These are phyloP conservation scores for Malaclemys terrapin DNA, from an alignment of 2,113 vertebrate genomes.

Conservation along the genomic window DNA sequence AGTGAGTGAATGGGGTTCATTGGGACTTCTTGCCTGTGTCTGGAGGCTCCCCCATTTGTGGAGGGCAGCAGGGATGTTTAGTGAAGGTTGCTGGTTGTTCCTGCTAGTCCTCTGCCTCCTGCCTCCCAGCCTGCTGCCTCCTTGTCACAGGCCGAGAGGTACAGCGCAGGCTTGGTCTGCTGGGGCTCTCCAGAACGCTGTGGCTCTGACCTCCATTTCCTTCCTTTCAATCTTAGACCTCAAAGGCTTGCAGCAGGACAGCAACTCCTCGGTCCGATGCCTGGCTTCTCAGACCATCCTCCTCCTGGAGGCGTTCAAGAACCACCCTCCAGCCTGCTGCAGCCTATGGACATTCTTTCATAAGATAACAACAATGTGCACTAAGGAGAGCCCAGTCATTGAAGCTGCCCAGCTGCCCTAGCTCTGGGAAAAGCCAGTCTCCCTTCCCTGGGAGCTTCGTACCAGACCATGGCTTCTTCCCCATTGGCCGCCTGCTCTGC, in stretches of 20 bases:
- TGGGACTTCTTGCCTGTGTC: too few relatives aligned
- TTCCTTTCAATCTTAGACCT: neutral
- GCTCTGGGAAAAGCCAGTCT: neutral
- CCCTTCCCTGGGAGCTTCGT: neutral
- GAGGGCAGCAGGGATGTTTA: neutral
- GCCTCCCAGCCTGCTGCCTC: too few relatives aligned
- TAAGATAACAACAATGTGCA: neutral
- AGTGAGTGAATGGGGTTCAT: too few relatives aligned
- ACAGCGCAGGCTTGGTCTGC: neutral
- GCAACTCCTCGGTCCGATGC: neutral
- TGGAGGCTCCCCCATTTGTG: too few relatives aligned
- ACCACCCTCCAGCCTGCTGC: neutral
- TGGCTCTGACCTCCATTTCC: neutral
- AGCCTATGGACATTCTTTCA: neutral
- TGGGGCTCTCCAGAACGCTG: neutral
- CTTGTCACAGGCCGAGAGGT: too few relatives aligned
- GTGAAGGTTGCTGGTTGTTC: neutral
- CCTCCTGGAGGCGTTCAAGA: neutral
- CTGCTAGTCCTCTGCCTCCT: too few relatives aligned
- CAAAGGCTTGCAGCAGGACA: neutral
- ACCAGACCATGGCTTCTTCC: neutral
- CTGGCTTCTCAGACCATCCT: neutral
- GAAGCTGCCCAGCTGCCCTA: neutral
- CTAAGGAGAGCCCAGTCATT: neutral
- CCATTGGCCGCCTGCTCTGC: neutral